Evolutionary conservation across 2,797 vertebrate species (phyloP), one percentile per base, ranked within the genome.

Genomic region (Loris lydekkerianus): DNA sequence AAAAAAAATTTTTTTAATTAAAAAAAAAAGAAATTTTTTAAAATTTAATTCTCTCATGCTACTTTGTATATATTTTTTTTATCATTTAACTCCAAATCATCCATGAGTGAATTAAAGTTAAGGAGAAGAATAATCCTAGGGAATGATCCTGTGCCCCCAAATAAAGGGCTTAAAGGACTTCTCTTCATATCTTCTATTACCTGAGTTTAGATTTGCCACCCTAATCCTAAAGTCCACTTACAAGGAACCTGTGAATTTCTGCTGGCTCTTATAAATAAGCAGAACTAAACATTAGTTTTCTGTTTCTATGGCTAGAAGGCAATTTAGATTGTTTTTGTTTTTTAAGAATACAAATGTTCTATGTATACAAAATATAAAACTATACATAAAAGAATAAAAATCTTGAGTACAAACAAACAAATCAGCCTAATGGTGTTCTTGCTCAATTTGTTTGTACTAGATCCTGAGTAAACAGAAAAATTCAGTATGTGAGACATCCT

Each of bases 31-130:
- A 65, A 94, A 31, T 1, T 25, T 49, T 67, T 53, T 89, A 87
- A 81, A 86, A 81, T 80, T 82, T 89, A 88, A 70, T 80, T 93
- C 14, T 53, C n/a, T 87, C 65, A 65, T 10, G 67, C 17, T 2
- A 2, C 7, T 87, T 80, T 96, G 40, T 43, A 49, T 83, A 82
- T 77, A 61, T 63, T 43, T 6, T 76, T 88, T 78, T 87, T 65
- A 53, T 70, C 70, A 76, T 25, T 73, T 78, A 95, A 90, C 40
- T 93, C 27, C 85, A 65, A 95, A 60, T 43, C 9, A 91, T 53
- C 11, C 18, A 56, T 65, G 53, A 81, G 1, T 67, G 18, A 70
- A 91, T 43, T 65, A 88, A 13, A 15, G 13, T 76, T 83, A 89
- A 82, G 21, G 40, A 94, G 23, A 81, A 93, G 7, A 10, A 83